Percentiles rank a stretch among this genome's conserved stretches.
These are phyloP conservation scores for Catocala nupta DNA, from an alignment of 2,888 invertebrate genomes.

Conservation along the genomic window DNA sequence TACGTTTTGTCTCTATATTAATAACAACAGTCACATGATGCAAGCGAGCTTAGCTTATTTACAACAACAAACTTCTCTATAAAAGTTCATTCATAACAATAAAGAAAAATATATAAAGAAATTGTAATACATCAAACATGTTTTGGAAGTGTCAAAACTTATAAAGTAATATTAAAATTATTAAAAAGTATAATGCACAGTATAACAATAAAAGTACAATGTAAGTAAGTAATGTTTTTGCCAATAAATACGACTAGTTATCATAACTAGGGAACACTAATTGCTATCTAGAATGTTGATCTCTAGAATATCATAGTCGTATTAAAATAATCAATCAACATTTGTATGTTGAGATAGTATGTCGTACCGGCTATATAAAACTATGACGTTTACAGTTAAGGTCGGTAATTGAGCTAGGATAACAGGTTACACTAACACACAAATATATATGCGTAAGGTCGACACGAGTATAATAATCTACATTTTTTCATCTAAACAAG, in stretches of 20 bases:
- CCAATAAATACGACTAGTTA: slow-evolving; percentile 77
- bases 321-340: slow-evolving; percentile 24
- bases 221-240: slow-evolving; percentile 73
- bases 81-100: slow-evolving; percentile 65
- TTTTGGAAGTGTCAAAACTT: slow-evolving; percentile 52
- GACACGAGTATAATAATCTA: too few species aligned
- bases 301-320: slow-evolving; percentile 56
- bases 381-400: not conserved
- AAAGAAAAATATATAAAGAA: slow-evolving; percentile 59
- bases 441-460: too few species aligned
- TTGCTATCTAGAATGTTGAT: slow-evolving; percentile 68
- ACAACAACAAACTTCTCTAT: slow-evolving; percentile 73
- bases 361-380: slow-evolving; percentile 26
- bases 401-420: too few species aligned
- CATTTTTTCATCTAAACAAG: not conserved
- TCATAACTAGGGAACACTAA: slow-evolving; percentile 51
- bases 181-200: slow-evolving; percentile 50
- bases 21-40: slow-evolving; percentile 85
- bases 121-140: slow-evolving; percentile 54
- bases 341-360: slow-evolving; percentile 42
- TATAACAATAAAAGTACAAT: slow-evolving; percentile 57
- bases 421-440: too few species aligned
- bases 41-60: slow-evolving; percentile 85
- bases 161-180: slow-evolving; percentile 49
- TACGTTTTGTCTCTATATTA: slow-evolving; percentile 69